Base-by-base conservation (phyloP, 2,888 invertebrate species). In the Gari tellinella region DNA sequence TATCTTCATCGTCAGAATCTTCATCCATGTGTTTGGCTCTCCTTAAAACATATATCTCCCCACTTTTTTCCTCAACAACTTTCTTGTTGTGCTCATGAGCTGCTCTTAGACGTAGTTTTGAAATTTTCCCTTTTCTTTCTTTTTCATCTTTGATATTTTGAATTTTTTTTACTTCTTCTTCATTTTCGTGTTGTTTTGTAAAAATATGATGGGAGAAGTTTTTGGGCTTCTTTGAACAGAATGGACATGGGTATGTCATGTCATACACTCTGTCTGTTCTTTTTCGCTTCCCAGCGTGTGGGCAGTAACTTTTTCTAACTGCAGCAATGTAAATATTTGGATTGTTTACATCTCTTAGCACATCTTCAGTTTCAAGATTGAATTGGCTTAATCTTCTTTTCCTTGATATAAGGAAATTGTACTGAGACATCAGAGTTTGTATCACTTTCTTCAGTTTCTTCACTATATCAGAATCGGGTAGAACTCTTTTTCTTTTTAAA, bases 171-270 rank as follows among this genome's bases (percentile, higher is more conserved):
- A 63, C 63, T 23, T 49, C 46, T 53, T 56, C 45, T 51, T 67
- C 68, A 23, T 57, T 46, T 23, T 21, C 58, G 53, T 72, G 70
- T 17, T 58, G 58, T 21, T 46, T 58, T 26, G 56, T 45, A 41
- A 65, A 55, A 53, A 64, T 60, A 31, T 72, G 70, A 49, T 72
- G 70, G n/a, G 64, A 64, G 21, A 72, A 72, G 48, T 72, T 72
- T 8, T n/a, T 65, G 8, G 21, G 25, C 21, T 25, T 60, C 43
- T 37, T 37, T n/a, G 21, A 37, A 48, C 64, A 72, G 43, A 65
- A 72, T 55, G 65, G 65, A 31, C 70, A 72, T 15, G 51, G 37
- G 53, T 65, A 58, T 37, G 31, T 41, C 8, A 51, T 19, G 23
- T 72, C 51, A 49, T 70, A 57, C 3, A 53, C 55, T 52, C 70